These are phyloP conservation scores for Damaliscus lunatus DNA, from an alignment of 2,113 vertebrate species.

Conservation along the genomic window DNA sequence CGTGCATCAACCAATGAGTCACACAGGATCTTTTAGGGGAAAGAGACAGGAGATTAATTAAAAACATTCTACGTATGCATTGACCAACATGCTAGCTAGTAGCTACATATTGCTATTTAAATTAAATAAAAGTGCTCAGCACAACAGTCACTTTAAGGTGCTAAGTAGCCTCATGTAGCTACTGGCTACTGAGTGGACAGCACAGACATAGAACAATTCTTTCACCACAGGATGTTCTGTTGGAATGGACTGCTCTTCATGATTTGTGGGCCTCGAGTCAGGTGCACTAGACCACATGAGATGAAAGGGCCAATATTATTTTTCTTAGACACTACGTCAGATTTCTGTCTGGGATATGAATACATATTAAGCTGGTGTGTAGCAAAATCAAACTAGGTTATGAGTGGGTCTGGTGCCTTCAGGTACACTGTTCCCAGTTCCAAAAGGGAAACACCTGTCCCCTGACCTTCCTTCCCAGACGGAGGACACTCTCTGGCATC, in stretches of 20 bases:
- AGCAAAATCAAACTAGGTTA: not conserved
- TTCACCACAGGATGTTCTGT: not conserved
- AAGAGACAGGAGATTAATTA: not conserved
- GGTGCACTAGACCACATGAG: not conserved
- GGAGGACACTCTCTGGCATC: not conserved
- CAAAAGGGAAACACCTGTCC: not conserved
- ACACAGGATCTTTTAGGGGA: no score
- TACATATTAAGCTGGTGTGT: not conserved
- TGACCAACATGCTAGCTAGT: not conserved
- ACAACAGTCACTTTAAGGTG: not conserved
- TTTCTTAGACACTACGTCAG: not conserved
- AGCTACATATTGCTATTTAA: not conserved
- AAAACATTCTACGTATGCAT: not conserved
- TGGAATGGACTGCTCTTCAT: not conserved
- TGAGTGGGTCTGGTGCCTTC: rapidly evolving
- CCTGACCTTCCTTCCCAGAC: not conserved
- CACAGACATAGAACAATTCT: not conserved
- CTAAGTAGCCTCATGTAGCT: not conserved
- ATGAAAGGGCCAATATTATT: not conserved
- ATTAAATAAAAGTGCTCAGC: not conserved
- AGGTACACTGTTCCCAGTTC: not conserved
- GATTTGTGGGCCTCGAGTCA: not conserved
- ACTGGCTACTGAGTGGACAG: not conserved
- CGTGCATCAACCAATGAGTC: not conserved
- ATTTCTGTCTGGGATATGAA: not conserved